Percentiles rank a stretch among this genome's conserved stretches.
phyloP scores from a whole-genome alignment of 2,888 invertebrate genomes.

The Tenthredo amoena region DNA sequence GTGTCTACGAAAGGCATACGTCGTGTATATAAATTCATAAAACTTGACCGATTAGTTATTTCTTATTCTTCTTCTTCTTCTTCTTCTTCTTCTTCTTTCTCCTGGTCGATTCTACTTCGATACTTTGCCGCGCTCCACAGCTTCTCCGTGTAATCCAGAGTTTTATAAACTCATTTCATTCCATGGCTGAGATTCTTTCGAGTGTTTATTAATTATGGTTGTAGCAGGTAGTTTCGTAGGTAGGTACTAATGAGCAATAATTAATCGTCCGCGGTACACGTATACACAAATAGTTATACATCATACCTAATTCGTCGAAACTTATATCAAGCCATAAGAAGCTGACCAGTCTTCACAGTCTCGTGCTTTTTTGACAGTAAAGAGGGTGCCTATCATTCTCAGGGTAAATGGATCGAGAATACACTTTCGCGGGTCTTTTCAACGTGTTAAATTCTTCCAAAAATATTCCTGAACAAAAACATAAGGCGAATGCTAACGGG shows the following conservation, averaged over 20 bases:
- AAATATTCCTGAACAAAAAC: background rate
- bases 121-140: background rate
- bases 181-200: background rate
- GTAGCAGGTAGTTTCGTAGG: background rate
- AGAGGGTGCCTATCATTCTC: background rate
- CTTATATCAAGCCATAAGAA: background rate
- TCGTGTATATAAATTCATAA: slow-evolving; percentile 10
- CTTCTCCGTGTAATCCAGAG: background rate
- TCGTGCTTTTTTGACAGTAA: background rate
- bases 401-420: background rate
- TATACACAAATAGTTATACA: slow-evolving; percentile 52
- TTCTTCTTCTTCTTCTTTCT: background rate
- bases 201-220: slow-evolving; percentile 12
- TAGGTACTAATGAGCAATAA: slow-evolving; percentile 26
- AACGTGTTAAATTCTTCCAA: background rate
- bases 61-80: background rate
- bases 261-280: slow-evolving; percentile 4
- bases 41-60: slow-evolving; percentile 18
- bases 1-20: background rate
- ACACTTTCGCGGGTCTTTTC: background rate
- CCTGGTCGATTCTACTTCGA: background rate
- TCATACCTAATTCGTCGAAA: slow-evolving; percentile 34
- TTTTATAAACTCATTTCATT: slow-evolving; percentile 14
- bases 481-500: background rate
- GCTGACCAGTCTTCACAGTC: background rate